Percentiles rank a stretch among this genome's conserved stretches.
Evolutionary conservation across 1,140 invertebrate species (phyloP).

Genomic region (Drosophila aff.): DNA sequence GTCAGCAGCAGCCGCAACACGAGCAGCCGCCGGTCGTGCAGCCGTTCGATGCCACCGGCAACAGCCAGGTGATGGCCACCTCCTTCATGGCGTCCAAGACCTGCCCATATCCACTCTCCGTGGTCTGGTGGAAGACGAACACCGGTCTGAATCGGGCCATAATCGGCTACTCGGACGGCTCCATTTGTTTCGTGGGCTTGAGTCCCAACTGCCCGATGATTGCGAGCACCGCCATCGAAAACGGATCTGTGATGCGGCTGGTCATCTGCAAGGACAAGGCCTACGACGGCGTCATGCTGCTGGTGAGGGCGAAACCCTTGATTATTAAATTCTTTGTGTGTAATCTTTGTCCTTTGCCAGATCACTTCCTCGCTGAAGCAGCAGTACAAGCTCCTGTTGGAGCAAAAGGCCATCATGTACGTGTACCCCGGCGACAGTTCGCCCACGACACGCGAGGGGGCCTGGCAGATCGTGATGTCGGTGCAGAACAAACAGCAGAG

Average conservation of each 20-base stretch:
- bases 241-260: constrained; percentile 87
- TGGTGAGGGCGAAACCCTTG: constrained; percentile 85
- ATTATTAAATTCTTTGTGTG: neutral
- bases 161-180: constrained; percentile 90
- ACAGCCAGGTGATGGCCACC: constrained; percentile 74
- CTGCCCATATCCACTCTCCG: constrained; percentile 86
- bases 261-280: constrained; percentile 89
- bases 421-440: constrained; percentile 86
- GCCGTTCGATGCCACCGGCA: constrained; percentile 86
- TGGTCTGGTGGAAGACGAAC: constrained; percentile 91
- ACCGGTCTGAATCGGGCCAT: constrained; percentile 87
- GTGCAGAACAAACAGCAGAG: constrained; percentile 61
- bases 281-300: constrained; percentile 88
- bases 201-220: constrained; percentile 88
- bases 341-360: constrained; percentile 74
- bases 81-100: constrained; percentile 86
- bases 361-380: constrained; percentile 88
- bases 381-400: constrained; percentile 89
- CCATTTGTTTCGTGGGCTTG: constrained; percentile 90
- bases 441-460: constrained; percentile 71
- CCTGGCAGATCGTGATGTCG: constrained; percentile 84
- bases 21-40: constrained; percentile 33
- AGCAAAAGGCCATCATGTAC: constrained; percentile 87
- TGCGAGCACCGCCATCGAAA: constrained; percentile 87
- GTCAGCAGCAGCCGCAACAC: constrained; percentile 4